phyloP scores from a whole-genome alignment of 2,113 vertebrate genomes.

The Amphiprion percula region DNA sequence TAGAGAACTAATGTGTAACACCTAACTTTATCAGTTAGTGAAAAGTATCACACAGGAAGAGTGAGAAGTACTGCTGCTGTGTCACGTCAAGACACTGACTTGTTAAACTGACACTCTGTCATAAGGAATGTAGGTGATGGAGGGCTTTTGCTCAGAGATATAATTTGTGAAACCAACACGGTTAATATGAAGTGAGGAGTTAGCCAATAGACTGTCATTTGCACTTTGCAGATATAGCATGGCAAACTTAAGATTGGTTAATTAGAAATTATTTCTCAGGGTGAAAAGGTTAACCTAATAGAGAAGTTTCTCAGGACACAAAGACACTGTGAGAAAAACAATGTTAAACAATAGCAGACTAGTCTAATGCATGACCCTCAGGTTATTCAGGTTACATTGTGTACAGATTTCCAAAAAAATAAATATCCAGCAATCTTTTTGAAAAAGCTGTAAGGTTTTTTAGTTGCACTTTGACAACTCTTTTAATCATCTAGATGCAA shows the following conservation, averaged over 20 bases:
- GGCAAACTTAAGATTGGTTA: conserved; percentile 15
- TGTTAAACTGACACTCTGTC: conserved; percentile 68
- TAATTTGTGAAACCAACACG: conserved; percentile 47
- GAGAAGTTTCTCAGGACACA: conserved; percentile 6
- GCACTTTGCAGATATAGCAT: conserved; percentile 27
- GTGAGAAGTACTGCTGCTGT: conserved; percentile 31
- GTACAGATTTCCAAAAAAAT: no score
- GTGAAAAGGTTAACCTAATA: conserved; percentile 14
- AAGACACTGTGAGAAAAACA: neutral
- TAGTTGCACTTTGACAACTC: no score
- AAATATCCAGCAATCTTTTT: no score
- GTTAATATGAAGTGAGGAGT: conserved; percentile 58
- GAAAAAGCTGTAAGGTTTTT: no score
- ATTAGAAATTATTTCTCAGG: conserved; percentile 23
- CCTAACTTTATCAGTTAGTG: conserved; percentile 30
- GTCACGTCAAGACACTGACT: conserved; percentile 55
- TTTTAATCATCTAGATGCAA: no score
- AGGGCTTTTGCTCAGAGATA: conserved; percentile 51
- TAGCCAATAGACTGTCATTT: conserved; percentile 46
- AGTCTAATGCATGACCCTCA: neutral
- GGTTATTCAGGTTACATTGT: no score
- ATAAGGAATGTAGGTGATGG: conserved; percentile 58
- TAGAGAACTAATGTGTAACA: neutral
- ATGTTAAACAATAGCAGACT: neutral
- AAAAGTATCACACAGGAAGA: conserved; percentile 46